Percentiles rank a stretch among this genome's conserved stretches.
phyloP scores from a whole-genome alignment of 2,113 vertebrate species.

The Synodontis membranacea region DNA sequence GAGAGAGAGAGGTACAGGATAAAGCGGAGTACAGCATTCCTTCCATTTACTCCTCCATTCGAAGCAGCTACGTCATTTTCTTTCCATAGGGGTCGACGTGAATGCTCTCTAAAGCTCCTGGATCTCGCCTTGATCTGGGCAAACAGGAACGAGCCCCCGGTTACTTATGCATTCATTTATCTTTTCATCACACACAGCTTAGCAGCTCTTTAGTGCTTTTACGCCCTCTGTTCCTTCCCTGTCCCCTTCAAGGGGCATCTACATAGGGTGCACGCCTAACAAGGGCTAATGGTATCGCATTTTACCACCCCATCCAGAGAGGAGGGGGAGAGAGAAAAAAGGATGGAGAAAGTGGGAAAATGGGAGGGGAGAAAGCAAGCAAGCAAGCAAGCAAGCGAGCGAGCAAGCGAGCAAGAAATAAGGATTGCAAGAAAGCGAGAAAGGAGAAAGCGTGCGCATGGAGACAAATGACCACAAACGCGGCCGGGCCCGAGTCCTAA shows the following conservation, averaged over 20 bases:
- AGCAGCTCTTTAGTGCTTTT: conserved; percentile 87
- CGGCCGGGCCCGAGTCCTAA: conserved; percentile 82
- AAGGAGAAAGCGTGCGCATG: conserved; percentile 56
- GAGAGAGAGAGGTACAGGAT: conserved; percentile 50
- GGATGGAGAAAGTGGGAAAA: conserved; percentile 54
- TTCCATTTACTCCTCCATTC: conserved; percentile 59
- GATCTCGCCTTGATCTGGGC: conserved; percentile 92
- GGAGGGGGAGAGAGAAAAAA: conserved; percentile 55
- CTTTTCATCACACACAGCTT: conserved; percentile 90
- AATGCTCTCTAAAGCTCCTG: conserved; percentile 85
- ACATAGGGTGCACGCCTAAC: conserved; percentile 83
- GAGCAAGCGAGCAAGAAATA: too few species aligned
- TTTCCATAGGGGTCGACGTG: conserved; percentile 83
- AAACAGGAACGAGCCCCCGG: conserved; percentile 77
- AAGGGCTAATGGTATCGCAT: conserved; percentile 82
- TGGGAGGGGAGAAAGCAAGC: conserved; percentile 44
- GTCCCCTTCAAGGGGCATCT: conserved; percentile 80
- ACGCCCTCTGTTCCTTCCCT: conserved; percentile 76
- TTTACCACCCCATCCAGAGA: conserved; percentile 78
- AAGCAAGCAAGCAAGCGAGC: conserved; percentile 52
- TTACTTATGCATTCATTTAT: conserved; percentile 92
- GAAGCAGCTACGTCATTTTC: conserved; percentile 75
- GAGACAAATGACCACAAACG: conserved; percentile 83
- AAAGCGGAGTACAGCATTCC: conserved; percentile 57
- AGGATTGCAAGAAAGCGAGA: conserved; percentile 58